These are phyloP conservation scores for Ctenochaetus hawaiiensis DNA, from an alignment of 2,797 vertebrate genomes.

Conservation along the genomic window DNA sequence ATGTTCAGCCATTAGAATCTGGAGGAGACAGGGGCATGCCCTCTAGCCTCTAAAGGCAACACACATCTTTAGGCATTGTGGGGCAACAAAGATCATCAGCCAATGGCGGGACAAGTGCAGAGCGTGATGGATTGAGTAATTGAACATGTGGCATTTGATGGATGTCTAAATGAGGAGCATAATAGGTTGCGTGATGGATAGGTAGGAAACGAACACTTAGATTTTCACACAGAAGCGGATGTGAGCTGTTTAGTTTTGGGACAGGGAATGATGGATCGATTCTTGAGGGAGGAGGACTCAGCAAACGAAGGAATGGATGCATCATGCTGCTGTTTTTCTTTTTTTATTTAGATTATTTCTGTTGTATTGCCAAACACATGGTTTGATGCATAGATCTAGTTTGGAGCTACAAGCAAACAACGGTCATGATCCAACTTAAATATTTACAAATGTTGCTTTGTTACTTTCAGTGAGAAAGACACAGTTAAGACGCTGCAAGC, in stretches of 20 bases:
- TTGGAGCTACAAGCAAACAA: not conserved
- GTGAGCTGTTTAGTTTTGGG: conserved; percentile 75
- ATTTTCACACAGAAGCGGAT: conserved; percentile 79
- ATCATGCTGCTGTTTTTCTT: not conserved
- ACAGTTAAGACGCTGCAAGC: not conserved
- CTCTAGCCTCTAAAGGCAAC: conserved; percentile 66
- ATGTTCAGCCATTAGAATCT: conserved; percentile 74
- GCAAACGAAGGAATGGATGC: conserved; percentile 19
- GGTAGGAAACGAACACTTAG: conserved; percentile 80
- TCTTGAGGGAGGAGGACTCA: not conserved
- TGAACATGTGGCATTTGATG: conserved; percentile 79
- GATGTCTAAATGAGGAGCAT: conserved; percentile 74
- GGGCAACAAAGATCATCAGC: conserved; percentile 68
- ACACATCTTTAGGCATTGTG: conserved; percentile 70
- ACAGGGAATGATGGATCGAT: conserved; percentile 74
- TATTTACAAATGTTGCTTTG: not conserved
- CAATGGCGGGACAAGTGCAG: conserved; percentile 63
- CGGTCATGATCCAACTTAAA: not conserved
- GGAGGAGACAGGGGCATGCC: conserved; percentile 71
- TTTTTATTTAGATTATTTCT: not conserved
- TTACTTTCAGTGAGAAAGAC: not conserved
- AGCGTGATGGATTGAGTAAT: conserved; percentile 77
- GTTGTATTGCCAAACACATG: not conserved
- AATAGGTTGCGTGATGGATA: conserved; percentile 80
- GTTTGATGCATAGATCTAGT: conserved; percentile 5